Evolutionary conservation across 2,113 vertebrate species (phyloP), one percentile per base, ranked within the genome.

Genomic region (Haplochromis burtoni): DNA sequence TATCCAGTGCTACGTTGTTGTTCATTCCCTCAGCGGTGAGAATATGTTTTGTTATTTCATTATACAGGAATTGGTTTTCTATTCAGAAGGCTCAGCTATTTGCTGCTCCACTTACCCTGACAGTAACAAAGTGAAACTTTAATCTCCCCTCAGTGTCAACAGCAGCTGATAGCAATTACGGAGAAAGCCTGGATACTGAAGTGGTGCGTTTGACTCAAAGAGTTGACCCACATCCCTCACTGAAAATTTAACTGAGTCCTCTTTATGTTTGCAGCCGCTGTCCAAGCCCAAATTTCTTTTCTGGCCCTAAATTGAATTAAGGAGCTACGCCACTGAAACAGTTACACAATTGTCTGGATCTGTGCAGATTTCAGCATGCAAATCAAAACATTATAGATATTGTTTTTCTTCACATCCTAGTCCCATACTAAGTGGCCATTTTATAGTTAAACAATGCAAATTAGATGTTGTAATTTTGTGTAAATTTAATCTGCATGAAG

Each of bases 51-150:
- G 89, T 95, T 92, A 87, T 92, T 90, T 95, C 92, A 95, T 96
- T 94, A 96, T 94, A 89, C 93, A 92, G 92, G 86, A 90, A 94
- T 94, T 94, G 92, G 86, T 94, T 94, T 95, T 93, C 94, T 92
- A 94, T 95, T 95, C 92, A 92, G 92, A 89, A 91, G 88, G 90
- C 91, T 95, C 91, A 91, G 92, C 95, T 94, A 96, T 96, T 96
- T 96, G 92, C 94, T 95, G 96, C 95, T 96, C 93, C 93, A 94
- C 94, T 96, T 94, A 94, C 94, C 93, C 93, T 91, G 95, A 96
- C 94, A 94, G 94, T 90, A 95, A 96, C 95, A 96, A 96, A 96
- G 95, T 95, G 93, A 96, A 96, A 95, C 93, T 96, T 95, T 92
- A 93, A 95, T 94, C 93, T 95, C 91, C 90, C 94, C 92, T 93